Evolutionary conservation across 2,797 vertebrate species (phyloP).

Genomic region (Chaetodon trifasciatus): DNA sequence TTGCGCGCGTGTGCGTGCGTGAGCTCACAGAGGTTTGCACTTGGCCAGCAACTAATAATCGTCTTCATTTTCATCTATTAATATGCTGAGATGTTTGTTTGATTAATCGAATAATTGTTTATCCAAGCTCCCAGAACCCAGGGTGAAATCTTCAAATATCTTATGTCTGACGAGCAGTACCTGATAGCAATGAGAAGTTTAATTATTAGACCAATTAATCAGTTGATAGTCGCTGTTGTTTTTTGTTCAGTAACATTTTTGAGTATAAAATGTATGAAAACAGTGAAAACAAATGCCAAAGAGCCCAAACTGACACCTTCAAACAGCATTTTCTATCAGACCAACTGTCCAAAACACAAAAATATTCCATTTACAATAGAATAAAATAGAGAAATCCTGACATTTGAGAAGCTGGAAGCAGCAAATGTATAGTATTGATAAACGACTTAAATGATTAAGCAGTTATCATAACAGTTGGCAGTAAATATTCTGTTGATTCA

Average conservation of each 20-base stretch:
- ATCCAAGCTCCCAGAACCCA: background rate
- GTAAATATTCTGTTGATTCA: background rate
- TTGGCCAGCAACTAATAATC: background rate
- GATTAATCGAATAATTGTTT: background rate
- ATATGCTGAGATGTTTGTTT: background rate
- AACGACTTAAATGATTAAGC: background rate
- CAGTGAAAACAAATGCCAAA: background rate
- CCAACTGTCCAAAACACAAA: background rate
- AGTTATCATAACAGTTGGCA: background rate
- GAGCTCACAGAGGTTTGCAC: background rate
- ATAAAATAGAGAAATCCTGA: background rate
- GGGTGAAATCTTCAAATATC: background rate
- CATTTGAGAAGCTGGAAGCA: background rate
- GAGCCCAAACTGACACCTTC: background rate
- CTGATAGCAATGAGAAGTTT: background rate
- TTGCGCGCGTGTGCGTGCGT: conserved; percentile 25
- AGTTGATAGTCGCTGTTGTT: background rate
- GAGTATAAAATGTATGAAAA: background rate
- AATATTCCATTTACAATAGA: background rate
- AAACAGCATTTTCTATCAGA: background rate
- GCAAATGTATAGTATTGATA: background rate
- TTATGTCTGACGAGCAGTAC: background rate
- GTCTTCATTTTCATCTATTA: background rate
- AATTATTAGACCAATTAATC: background rate
- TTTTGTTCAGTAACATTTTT: background rate